Evolutionary conservation across 2,888 invertebrate species (phyloP).

Genomic region (Drosophila seclusa): DNA sequence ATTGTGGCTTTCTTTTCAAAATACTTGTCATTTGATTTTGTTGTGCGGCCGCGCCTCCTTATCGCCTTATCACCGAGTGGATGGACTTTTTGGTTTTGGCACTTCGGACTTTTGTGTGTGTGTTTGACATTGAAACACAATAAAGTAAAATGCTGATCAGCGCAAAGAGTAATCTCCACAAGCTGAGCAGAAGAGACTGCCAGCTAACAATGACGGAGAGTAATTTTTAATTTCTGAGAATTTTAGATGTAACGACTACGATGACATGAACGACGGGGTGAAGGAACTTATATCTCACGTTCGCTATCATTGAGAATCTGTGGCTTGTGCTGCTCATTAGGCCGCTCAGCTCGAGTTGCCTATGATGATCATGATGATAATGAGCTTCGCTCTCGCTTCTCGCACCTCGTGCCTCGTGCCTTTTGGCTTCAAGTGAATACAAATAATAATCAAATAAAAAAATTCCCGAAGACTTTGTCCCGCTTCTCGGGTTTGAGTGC

Average conservation of each 20-base stretch:
- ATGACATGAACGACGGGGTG: conserved; percentile 19
- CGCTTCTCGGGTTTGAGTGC: conserved; percentile 49
- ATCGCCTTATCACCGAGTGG: conserved; percentile 58
- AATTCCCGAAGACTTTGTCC: conserved; percentile 38
- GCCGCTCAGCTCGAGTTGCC: conserved; percentile 6
- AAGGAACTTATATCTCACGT: conserved; percentile 43
- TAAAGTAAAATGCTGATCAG: conserved; percentile 16
- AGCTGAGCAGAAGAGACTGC: background rate
- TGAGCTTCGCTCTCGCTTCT: conserved; percentile 23
- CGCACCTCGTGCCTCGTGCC: conserved; percentile 20
- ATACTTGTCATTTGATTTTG: background rate
- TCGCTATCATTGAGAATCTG: conserved; percentile 1
- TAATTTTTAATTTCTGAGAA: background rate
- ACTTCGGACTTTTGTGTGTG: conserved; percentile 43
- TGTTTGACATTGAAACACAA: conserved; percentile 56
- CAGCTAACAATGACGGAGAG: conserved; percentile 39
- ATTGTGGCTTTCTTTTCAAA: conserved; percentile 19
- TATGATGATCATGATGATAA: conserved; percentile 42
- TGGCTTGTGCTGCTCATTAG: conserved; percentile 39
- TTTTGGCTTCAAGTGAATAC: conserved; percentile 39
- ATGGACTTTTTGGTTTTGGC: conserved; percentile 27
- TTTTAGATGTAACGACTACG: background rate
- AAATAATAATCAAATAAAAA: background rate
- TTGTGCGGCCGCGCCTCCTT: conserved; percentile 49
- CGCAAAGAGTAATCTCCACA: conserved; percentile 1